Evolutionary conservation across 2,797 vertebrate genomes (phyloP), one percentile per base, ranked within the genome.

Genomic region (Pantherophis alleghaniensis): DNA sequence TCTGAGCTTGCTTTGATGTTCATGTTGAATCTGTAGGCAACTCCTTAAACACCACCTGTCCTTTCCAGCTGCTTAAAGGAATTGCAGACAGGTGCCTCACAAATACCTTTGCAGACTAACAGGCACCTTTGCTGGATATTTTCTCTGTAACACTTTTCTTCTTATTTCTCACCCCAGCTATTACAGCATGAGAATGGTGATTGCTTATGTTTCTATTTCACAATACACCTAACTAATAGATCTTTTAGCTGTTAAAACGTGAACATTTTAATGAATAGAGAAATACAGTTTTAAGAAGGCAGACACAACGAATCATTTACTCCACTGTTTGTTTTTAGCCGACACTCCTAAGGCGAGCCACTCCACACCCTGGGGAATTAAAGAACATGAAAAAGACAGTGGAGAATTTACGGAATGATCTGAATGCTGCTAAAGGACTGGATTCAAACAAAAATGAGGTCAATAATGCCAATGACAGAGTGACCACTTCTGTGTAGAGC

Each of bases 401-500:
- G 22, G 99, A 99, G 98, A 99, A 98, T 97, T 97, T 99, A 94
- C 98, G 99, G 96, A 99, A 99, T 13, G 99, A 99, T 97, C 97
- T 99, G 98, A 99, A 98, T 61, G 99, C 99, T 92, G 99, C 99
- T 98, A 99, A 99, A 98, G 99, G 98, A 98, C 98, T 99, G 98
- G 99, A 99, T 98, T 99, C 99, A 98, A 99, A 99, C 98, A 99
- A 99, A 98, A 99, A 99, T 6, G 98, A 99, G 98, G 99, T 99
- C 99, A 99, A 99, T 98, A 99, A 99, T 60, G 97, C 98, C 97
- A 96, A 98, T 97, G 99, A 99, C 98, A 98, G 98, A 98, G 98
- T 99, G 98, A 99, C 99, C 97, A 99, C 99, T 94, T 99, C 99
- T 89, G 99, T 99, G 98, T 99, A 99, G 99, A 97, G 94, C 94